phyloP scores from a whole-genome alignment of 2,113 vertebrate genomes.

The Sinocyclocheilus anshuiensis region DNA sequence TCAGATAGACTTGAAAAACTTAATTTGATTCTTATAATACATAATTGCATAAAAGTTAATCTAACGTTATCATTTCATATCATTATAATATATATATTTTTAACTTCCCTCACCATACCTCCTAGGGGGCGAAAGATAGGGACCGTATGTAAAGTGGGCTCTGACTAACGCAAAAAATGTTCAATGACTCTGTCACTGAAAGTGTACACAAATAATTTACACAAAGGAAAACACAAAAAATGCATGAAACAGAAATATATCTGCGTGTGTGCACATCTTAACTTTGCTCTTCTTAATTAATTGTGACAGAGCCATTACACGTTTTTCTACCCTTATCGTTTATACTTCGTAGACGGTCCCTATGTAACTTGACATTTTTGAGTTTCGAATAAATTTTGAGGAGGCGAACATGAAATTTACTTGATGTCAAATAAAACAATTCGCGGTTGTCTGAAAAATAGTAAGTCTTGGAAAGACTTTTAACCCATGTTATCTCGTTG shows the following conservation, averaged over 20 bases:
- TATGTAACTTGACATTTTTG: not conserved
- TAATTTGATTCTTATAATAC: not conserved
- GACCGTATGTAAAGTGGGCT: not conserved
- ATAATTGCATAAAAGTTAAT: not conserved
- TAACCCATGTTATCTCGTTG: conserved; percentile 42
- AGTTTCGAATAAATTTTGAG: not conserved
- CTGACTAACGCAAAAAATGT: not conserved
- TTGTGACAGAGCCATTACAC: not conserved
- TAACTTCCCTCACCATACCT: not conserved
- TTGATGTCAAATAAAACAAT: not conserved
- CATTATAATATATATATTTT: not conserved
- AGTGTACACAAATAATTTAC: not conserved
- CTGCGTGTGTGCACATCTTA: not conserved
- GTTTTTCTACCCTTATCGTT: not conserved
- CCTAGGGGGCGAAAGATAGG: not conserved
- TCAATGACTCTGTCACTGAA: not conserved
- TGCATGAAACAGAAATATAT: not conserved
- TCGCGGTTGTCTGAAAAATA: not conserved
- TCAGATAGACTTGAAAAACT: not conserved
- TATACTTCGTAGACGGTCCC: not conserved
- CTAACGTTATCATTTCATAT: not conserved
- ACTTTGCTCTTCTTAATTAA: not conserved
- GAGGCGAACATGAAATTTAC: not conserved
- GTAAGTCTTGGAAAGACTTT: conserved; percentile 15
- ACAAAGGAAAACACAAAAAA: not conserved